Percentiles rank a stretch among this genome's conserved stretches.
phyloP scores from a whole-genome alignment of 1,140 invertebrate genomes.

The Ostrea denselamellosa region DNA sequence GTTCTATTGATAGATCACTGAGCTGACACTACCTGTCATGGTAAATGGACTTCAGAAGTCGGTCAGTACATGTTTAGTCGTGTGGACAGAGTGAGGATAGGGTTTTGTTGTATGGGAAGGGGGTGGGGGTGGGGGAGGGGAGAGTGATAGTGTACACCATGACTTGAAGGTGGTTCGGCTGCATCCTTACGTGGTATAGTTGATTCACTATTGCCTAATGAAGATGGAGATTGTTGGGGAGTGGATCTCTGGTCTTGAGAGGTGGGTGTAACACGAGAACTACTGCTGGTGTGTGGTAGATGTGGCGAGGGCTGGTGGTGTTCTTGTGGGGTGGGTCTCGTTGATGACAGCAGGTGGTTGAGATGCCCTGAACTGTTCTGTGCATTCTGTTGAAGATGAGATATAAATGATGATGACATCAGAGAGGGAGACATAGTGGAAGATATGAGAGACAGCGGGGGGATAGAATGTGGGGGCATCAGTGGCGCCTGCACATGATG shows the following conservation, averaged over 20 bases:
- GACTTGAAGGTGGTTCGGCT: conserved; percentile 6
- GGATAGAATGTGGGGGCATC: background rate
- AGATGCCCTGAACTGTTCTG: background rate
- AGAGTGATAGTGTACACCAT: background rate
- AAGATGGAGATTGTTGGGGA: background rate
- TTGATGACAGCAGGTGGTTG: background rate
- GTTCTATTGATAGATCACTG: background rate
- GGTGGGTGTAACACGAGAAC: conserved; percentile 15
- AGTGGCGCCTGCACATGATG: background rate
- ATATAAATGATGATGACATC: conserved; percentile 14
- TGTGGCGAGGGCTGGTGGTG: background rate
- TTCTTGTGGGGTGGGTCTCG: conserved; percentile 10
- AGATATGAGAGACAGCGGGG: background rate
- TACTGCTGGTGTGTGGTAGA: background rate
- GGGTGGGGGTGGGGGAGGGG: conserved; percentile 2
- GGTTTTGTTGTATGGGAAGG: background rate
- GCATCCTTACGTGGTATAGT: background rate
- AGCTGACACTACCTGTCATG: background rate
- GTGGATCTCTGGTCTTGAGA: conserved; percentile 29
- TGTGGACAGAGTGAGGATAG: background rate
- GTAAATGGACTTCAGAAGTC: background rate
- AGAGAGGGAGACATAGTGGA: background rate
- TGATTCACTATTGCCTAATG: background rate
- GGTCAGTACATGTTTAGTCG: background rate
- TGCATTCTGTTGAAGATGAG: conserved; percentile 5